These are phyloP conservation scores for Conopomorpha cramerella DNA, from an alignment of 1,140 invertebrate genomes.

Conservation along the genomic window DNA sequence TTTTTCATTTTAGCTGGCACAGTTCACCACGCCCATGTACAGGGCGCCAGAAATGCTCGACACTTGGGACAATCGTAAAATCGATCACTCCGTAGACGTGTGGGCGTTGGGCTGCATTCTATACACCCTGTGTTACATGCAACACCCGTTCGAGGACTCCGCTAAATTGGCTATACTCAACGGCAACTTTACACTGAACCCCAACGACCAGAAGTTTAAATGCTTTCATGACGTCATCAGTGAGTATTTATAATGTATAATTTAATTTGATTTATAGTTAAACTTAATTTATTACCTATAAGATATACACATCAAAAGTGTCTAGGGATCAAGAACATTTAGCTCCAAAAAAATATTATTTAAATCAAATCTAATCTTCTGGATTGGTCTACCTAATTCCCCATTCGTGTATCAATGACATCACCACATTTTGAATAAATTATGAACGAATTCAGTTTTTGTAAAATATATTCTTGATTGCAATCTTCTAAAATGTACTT, in stretches of 20 bases:
- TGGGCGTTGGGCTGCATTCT: constrained; percentile 98
- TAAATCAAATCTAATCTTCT: too few species aligned
- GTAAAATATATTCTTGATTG: too few species aligned
- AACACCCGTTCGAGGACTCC: constrained; percentile 96
- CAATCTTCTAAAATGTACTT: too few species aligned
- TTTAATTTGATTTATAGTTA: too few species aligned
- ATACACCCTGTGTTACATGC: constrained; percentile 89
- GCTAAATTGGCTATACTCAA: constrained; percentile 96
- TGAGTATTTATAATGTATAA: constrained; percentile 55
- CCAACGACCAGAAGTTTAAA: constrained; percentile 76
- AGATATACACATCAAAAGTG: too few species aligned
- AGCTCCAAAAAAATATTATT: too few species aligned
- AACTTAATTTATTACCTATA: too few species aligned
- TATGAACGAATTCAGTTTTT: too few species aligned
- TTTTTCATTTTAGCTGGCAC: constrained; percentile 33
- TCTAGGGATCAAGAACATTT: too few species aligned
- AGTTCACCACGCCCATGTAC: constrained; percentile 85
- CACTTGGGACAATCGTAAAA: constrained; percentile 94
- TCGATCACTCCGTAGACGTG: constrained; percentile 86
- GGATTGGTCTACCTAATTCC: too few species aligned
- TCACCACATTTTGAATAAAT: too few species aligned
- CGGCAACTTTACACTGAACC: constrained; percentile 89
- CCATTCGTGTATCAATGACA: too few species aligned
- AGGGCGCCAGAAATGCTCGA: constrained; percentile 96
- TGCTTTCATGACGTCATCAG: constrained; percentile 91